A percentile compares a stretch with the other conserved stretches of the same genome.
Conservation (phyloP, 2,888 invertebrate species). For the Ophioninae sp. region DNA sequence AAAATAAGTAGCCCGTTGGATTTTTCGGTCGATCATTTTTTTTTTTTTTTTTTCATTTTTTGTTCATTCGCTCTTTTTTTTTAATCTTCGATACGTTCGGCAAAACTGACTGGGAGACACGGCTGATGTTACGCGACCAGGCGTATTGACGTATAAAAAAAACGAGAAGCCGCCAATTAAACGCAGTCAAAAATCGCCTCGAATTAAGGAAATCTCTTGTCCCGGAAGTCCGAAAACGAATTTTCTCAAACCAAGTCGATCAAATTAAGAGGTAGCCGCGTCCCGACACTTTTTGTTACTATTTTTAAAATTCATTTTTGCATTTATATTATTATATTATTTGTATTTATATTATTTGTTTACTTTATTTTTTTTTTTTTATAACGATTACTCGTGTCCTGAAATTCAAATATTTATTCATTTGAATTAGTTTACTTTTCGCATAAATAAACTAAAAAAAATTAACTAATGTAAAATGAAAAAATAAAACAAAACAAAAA, state of each 20-base stretch:
- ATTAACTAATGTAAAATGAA: too few relatives aligned
- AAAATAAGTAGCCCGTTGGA: constrained; percentile 32
- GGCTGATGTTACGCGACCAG: constrained; percentile 2
- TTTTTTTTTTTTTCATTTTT: background rate
- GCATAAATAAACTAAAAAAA: too few relatives aligned
- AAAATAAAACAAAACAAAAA: too few relatives aligned
- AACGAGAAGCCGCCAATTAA: constrained; percentile 14
- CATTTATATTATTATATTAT: too few relatives aligned
- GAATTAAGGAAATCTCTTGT: constrained; percentile 12
- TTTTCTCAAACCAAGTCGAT: background rate
- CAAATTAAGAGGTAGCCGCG: background rate
- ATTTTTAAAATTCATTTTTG: too few relatives aligned
- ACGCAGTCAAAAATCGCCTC: constrained; percentile 17
- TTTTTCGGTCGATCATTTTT: background rate
- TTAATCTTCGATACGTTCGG: background rate
- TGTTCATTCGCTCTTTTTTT: background rate
- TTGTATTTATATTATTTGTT: too few relatives aligned
- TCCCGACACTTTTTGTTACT: too few relatives aligned
- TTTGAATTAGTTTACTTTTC: too few relatives aligned
- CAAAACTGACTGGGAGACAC: constrained; percentile 12
- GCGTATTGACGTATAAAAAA: constrained; percentile 1
- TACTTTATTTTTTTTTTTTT: too few relatives aligned
- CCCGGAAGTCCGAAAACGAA: background rate
- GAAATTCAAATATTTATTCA: too few relatives aligned
- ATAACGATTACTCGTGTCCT: too few relatives aligned